Percentiles rank a stretch among this genome's conserved stretches.
These are phyloP conservation scores for Drosophila subpulchrella DNA, from an alignment of 1,140 invertebrate genomes.

Conservation along the genomic window DNA sequence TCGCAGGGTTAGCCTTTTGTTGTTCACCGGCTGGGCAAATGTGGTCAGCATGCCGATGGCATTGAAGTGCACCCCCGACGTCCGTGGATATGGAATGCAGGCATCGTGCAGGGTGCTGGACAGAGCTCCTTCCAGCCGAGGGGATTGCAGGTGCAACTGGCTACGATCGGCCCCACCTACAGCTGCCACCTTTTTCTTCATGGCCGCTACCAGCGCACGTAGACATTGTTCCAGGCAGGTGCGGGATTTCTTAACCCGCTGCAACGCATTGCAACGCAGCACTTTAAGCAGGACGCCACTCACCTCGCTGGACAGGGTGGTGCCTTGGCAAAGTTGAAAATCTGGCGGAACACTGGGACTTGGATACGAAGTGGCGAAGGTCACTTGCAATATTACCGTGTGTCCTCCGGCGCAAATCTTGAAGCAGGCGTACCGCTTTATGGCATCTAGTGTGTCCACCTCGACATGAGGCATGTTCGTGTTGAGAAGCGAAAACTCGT, in stretches of 20 bases:
- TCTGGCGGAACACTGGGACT: constrained; percentile 87
- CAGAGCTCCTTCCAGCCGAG: constrained; percentile 77
- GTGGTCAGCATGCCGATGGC: constrained; percentile 93
- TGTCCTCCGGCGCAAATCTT: constrained; percentile 90
- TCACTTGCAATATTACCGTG: constrained; percentile 90
- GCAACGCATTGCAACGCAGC: constrained; percentile 90
- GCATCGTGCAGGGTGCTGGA: constrained; percentile 88
- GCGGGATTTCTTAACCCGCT: constrained; percentile 90
- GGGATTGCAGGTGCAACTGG: constrained; percentile 80
- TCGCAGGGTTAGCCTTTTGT: constrained; percentile 87
- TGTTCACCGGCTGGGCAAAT: constrained; percentile 92
- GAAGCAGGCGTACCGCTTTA: constrained; percentile 90
- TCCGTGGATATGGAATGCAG: constrained; percentile 97
- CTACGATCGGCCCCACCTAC: constrained; percentile 77
- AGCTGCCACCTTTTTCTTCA: constrained; percentile 86
- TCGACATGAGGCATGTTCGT: constrained; percentile 94
- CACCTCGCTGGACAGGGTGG: constrained; percentile 87
- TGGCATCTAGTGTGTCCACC: constrained; percentile 89
- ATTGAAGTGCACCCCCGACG: constrained; percentile 96
- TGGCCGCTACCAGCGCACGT: constrained; percentile 89
- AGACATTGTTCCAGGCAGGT: constrained; percentile 93
- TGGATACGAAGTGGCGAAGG: constrained; percentile 79
- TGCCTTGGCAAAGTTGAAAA: constrained; percentile 88
- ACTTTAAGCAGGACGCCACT: constrained; percentile 89
- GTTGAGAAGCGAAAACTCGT: constrained; percentile 95